Evolutionary conservation across 2,113 vertebrate species (phyloP), one percentile per base, ranked within the genome.

Genomic region (Phalacrocorax aristotelis): DNA sequence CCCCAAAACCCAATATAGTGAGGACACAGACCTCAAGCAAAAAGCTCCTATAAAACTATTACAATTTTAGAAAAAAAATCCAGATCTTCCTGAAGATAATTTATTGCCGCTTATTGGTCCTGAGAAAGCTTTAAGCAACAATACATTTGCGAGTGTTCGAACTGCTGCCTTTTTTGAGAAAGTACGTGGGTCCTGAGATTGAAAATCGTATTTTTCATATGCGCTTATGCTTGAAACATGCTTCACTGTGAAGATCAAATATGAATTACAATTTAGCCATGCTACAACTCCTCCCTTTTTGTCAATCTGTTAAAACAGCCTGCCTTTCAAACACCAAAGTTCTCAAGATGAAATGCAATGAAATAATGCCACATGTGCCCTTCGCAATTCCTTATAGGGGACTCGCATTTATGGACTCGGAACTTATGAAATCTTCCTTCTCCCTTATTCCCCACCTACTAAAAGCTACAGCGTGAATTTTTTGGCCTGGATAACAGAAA

Each of bases 71-170:
- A 93, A 95, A 88, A 88, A 95, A 87, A 69, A 58, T 70, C 82
- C 85, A 46, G 82, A 90, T 80, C 95, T 95, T 96, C 90, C 85
- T 93, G 87, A 89, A 89, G 89, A 32, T 66, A 94, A 62, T 78
- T 82, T 95, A 96, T 96, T 95, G 93, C 98, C 42, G 87, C 96
- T 90, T 71, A 87, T 54, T 89, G 87, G 92, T 97, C 95, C 97
- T 94, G 95, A 97, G 97, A 93, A 95, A 74, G 85, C 91, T 86
- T 92, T 68, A 90, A 94, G 93, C 96, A 97, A 96, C 89, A 77
- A 92, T 26, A 65, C 51, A 71, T 94, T 75, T 88, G 93, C 76
- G 89, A 71, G 58, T 66, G 79, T 71, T 89, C 91, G 66, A 91
- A 89, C 95, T 91, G 87, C 83, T 83, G 71, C 60, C 68, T 86